Conservation (phyloP, 2,888 invertebrate species). For the Sussaba pulchella region DNA sequence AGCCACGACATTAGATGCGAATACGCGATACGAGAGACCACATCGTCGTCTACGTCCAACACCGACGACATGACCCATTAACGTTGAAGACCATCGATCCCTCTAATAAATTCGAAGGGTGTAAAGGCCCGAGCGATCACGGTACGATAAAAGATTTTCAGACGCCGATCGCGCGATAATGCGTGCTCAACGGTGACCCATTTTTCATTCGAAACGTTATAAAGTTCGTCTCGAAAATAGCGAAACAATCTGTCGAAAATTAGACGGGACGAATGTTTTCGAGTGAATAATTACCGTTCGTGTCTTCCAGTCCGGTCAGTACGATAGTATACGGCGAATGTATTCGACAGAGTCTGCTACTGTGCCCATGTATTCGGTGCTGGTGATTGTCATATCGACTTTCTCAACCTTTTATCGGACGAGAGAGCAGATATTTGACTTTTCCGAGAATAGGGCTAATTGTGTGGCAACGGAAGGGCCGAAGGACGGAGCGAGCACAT, state of each 20-base stretch:
- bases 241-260: too few species aligned
- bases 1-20: constrained; percentile 60
- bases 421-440: not conserved
- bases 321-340: too few species aligned
- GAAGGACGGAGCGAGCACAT: not conserved
- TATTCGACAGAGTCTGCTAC: too few species aligned
- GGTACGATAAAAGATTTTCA: constrained; percentile 41
- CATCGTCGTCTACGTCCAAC: constrained; percentile 1
- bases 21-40: constrained; percentile 48
- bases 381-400: constrained; percentile 10
- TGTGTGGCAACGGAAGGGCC: not conserved
- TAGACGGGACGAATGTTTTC: too few species aligned
- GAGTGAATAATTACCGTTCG: too few species aligned
- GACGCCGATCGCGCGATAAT: constrained; percentile 20
- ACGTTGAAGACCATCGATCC: constrained; percentile 27
- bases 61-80: constrained; percentile 23
- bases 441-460: not conserved
- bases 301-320: too few species aligned
- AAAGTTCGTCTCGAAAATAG: too few species aligned
- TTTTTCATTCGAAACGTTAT: too few species aligned
- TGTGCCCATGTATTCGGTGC: too few species aligned
- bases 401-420: not conserved
- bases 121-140: constrained; percentile 6
- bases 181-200: too few species aligned
- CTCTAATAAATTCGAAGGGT: constrained; percentile 4